These are phyloP conservation scores for Axea sp. DNA, from an alignment of 2,888 invertebrate genomes.

Conservation along the genomic window DNA sequence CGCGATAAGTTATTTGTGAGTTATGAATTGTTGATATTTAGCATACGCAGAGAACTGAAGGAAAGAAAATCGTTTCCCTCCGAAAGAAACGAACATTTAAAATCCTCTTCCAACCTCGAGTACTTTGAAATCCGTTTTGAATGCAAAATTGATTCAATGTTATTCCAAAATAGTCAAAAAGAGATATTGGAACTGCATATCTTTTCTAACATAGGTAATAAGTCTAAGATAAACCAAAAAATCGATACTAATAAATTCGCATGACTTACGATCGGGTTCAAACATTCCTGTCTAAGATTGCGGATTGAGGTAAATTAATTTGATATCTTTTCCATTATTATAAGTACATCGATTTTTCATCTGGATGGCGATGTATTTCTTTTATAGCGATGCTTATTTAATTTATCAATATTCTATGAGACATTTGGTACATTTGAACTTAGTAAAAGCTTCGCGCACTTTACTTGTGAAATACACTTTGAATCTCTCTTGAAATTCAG, in stretches of 20 bases:
- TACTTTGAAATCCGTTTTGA: conserved; percentile 20
- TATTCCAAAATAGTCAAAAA: conserved; percentile 7
- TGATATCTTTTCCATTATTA: conserved; percentile 28
- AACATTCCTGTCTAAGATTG: too few species aligned
- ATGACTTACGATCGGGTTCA: not conserved
- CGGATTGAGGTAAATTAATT: conserved; percentile 24
- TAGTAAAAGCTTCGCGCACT: conserved; percentile 44
- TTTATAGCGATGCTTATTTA: conserved; percentile 42
- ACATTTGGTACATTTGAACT: conserved; percentile 52
- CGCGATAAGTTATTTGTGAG: conserved; percentile 13
- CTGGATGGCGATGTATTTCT: conserved; percentile 2
- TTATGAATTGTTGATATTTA: conserved; percentile 42
- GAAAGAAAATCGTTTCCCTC: conserved; percentile 3
- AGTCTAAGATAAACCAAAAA: too few species aligned
- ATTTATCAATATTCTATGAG: conserved; percentile 51
- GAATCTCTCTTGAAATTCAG: conserved; percentile 53
- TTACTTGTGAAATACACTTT: conserved; percentile 48
- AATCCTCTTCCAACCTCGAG: not conserved
- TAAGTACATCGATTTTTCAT: conserved; percentile 18
- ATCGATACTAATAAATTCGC: too few species aligned
- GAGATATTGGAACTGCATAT: conserved; percentile 10
- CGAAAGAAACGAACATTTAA: too few species aligned
- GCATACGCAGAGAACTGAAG: not conserved
- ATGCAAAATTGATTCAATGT: conserved; percentile 19
- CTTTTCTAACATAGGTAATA: not conserved